Evolutionary conservation across 2,113 vertebrate species (phyloP).

Genomic region (Ceyx melanurus): DNA sequence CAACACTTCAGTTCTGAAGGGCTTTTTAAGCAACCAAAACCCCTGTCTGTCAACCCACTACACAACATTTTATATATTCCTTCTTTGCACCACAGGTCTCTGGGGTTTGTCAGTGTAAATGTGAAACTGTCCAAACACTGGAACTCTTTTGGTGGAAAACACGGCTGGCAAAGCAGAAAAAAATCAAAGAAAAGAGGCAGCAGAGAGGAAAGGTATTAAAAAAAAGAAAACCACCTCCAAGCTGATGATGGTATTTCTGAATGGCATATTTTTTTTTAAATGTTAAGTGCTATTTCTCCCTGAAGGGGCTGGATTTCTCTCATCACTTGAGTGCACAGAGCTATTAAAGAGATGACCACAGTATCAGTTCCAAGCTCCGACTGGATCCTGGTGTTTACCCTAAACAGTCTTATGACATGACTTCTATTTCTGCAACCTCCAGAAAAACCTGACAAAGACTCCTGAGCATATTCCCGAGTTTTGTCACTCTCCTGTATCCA

Average conservation of each 20-base stretch:
- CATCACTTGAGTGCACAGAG: fast-evolving
- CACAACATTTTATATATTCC: not conserved
- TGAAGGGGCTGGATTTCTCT: not conserved
- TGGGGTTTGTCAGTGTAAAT: not conserved
- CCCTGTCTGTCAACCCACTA: not conserved
- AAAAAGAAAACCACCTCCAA: not conserved
- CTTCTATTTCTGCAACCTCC: not conserved
- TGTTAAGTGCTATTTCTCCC: not conserved
- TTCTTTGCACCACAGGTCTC: not conserved
- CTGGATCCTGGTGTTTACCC: not conserved
- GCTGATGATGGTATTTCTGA: not conserved
- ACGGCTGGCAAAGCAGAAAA: not conserved
- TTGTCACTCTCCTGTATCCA: not conserved
- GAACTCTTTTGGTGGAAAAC: not conserved
- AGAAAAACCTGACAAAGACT: not conserved
- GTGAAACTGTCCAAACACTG: not conserved
- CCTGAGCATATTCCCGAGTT: not conserved
- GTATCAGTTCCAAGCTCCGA: not conserved
- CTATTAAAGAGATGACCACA: not conserved
- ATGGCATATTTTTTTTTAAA: not conserved
- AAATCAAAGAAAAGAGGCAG: not conserved
- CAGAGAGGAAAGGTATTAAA: not conserved
- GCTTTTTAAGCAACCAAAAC: not conserved
- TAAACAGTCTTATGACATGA: not conserved
- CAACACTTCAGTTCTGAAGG: not conserved